phyloP scores from a whole-genome alignment of 2,113 vertebrate genomes.

The Leptobrachium ailaonicum region DNA sequence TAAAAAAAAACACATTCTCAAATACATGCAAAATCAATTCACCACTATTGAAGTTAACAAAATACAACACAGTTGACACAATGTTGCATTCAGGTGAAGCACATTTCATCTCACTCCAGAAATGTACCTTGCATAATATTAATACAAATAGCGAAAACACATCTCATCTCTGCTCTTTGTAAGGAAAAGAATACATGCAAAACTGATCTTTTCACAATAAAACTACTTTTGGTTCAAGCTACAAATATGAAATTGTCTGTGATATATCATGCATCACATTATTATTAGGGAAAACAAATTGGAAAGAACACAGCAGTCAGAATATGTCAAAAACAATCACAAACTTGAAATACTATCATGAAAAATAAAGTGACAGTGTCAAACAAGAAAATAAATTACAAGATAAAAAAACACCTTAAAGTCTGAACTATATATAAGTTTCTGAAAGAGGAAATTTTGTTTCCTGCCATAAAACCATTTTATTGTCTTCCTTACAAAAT shows the following conservation, averaged over 20 bases:
- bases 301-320: conserved; percentile 30
- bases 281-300: conserved; percentile 34
- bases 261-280: conserved; percentile 46
- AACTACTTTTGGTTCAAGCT: conserved; percentile 27
- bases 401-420: conserved; percentile 1
- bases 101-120: conserved; percentile 42
- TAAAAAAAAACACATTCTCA: conserved; percentile 35
- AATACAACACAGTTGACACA: conserved; percentile 14
- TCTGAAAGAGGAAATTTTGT: conserved; percentile 3
- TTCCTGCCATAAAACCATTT: neutral
- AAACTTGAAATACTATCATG: conserved; percentile 22
- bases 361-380: conserved; percentile 33
- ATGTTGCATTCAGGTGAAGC: conserved; percentile 9
- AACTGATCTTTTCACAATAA: conserved; percentile 33
- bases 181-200: conserved; percentile 38
- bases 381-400: conserved; percentile 34
- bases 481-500: conserved; percentile 3
- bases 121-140: conserved; percentile 37
- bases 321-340: conserved; percentile 38
- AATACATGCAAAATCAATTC: conserved; percentile 29
- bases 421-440: neutral
- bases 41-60: conserved; percentile 33
- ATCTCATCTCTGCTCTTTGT: conserved; percentile 40
- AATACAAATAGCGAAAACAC: conserved; percentile 35
- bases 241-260: conserved; percentile 41